Conservation (phyloP, 2,888 invertebrate genomes). For the Rhingia campestris region DNA sequence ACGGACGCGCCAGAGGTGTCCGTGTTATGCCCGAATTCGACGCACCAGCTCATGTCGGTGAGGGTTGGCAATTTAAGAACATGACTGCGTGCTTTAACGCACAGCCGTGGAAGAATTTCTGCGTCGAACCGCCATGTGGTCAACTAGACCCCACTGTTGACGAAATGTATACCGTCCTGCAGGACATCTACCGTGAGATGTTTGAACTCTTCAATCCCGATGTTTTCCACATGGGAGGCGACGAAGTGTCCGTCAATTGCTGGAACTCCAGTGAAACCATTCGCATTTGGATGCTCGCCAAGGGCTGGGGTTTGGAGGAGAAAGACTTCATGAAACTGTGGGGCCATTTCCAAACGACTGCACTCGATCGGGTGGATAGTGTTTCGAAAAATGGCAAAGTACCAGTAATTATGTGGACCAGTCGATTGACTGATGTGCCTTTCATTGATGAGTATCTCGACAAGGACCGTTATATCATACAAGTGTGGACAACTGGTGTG, state of each 20-base stretch:
- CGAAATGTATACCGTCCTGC: constrained; percentile 87
- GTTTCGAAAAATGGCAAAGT: constrained; percentile 83
- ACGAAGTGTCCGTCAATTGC: constrained; percentile 88
- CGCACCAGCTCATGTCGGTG: constrained; percentile 94
- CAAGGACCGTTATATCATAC: constrained; percentile 90
- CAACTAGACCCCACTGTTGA: constrained; percentile 90
- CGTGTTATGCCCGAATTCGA: constrained; percentile 96
- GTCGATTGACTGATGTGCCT: constrained; percentile 87
- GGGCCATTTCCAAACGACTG: constrained; percentile 88
- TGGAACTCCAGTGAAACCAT: constrained; percentile 90
- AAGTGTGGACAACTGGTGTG: constrained; percentile 88
- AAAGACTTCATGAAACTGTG: constrained; percentile 87
- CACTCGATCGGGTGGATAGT: constrained; percentile 79
- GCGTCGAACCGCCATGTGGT: constrained; percentile 93
- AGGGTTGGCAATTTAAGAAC: constrained; percentile 90
- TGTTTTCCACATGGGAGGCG: constrained; percentile 94
- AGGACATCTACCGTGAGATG: constrained; percentile 90
- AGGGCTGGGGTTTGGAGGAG: constrained; percentile 86
- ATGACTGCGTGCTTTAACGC: constrained; percentile 88
- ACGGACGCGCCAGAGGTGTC: constrained; percentile 89
- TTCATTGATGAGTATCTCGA: constrained; percentile 87
- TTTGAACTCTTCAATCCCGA: constrained; percentile 85
- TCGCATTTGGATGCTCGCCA: constrained; percentile 86
- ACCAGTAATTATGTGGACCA: constrained; percentile 91
- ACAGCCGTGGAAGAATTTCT: constrained; percentile 88